These are phyloP conservation scores for Sitta europaea DNA, from an alignment of 2,113 vertebrate genomes.

Conservation along the genomic window DNA sequence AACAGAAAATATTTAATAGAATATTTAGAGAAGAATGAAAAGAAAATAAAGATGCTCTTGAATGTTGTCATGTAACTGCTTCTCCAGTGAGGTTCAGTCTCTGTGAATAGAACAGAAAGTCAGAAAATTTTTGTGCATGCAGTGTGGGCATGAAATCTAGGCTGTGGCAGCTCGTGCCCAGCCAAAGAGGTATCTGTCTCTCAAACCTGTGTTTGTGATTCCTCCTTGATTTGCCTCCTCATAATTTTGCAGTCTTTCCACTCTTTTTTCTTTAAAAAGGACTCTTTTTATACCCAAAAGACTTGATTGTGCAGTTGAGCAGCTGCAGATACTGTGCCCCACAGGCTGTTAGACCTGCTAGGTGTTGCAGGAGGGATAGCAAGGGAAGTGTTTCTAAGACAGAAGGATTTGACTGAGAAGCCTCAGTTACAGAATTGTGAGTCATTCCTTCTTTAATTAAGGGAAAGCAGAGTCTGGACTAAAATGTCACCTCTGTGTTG, in stretches of 20 bases:
- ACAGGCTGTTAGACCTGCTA: neutral
- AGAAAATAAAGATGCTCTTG: neutral
- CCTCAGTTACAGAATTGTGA: neutral
- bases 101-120: neutral
- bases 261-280: neutral
- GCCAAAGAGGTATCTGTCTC: neutral
- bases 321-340: accelerated
- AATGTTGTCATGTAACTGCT: neutral
- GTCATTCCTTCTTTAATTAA: neutral
- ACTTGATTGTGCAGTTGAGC: neutral
- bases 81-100: neutral
- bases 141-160: neutral
- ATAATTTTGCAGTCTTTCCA: neutral
- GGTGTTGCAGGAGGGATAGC: neutral
- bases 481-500: neutral
- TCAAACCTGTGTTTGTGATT: neutral
- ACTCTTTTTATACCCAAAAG: too few species aligned
- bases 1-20: neutral
- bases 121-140: neutral
- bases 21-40: neutral
- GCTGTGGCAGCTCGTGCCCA: neutral
- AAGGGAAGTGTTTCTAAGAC: neutral
- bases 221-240: neutral
- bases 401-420: neutral
- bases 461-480: neutral